Evolutionary conservation across 2,797 vertebrate species (phyloP).

Genomic region (Stomatorhinus walkeri): DNA sequence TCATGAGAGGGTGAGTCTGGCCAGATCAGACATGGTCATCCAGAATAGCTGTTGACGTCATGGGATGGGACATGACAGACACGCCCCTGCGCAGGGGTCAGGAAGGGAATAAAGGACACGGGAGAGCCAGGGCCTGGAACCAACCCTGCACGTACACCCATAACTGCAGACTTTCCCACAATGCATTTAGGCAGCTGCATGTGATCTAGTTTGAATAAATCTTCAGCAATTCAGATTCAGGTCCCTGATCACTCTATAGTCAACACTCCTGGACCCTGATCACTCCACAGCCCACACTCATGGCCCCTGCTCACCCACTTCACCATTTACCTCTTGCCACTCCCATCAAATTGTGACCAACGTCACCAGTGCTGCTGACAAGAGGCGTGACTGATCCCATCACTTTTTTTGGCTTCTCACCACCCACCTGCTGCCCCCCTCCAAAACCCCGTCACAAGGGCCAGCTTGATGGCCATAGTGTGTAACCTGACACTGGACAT

Average conservation of each 20-base stretch:
- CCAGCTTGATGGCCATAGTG: background rate
- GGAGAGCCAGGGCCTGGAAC: background rate
- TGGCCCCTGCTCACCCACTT: background rate
- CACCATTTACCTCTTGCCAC: background rate
- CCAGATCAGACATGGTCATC: background rate
- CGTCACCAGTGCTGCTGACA: background rate
- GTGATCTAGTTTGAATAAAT: background rate
- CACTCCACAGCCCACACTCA: background rate
- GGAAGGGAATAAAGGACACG: background rate
- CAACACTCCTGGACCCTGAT: background rate
- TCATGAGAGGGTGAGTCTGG: background rate
- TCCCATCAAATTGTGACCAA: background rate
- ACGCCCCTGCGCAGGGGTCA: background rate
- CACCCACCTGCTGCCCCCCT: background rate
- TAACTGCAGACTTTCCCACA: background rate
- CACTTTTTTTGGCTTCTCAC: background rate
- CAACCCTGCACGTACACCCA: background rate
- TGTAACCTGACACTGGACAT: slow-evolving; percentile 2
- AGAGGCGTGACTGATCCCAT: background rate
- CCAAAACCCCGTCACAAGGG: background rate
- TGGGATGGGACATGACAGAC: background rate
- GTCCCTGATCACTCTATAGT: background rate
- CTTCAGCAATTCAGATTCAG: background rate
- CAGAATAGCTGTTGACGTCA: background rate
- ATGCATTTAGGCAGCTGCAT: background rate